phyloP scores from a whole-genome alignment of 2,113 vertebrate genomes.

The Setophaga coronata region DNA sequence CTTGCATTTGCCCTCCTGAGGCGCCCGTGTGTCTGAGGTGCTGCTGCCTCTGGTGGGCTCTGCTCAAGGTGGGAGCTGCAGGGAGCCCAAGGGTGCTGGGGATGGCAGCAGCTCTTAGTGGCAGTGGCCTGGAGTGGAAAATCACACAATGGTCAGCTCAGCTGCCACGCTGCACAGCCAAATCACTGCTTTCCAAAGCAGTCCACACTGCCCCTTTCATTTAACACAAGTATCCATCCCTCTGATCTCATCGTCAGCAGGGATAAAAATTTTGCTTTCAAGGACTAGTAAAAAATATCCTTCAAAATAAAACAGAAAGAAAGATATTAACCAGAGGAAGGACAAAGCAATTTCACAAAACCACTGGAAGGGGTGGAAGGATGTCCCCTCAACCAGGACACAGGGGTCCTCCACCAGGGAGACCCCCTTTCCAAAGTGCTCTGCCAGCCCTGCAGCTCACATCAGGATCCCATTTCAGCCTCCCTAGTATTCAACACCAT shows the following conservation, averaged over 20 bases:
- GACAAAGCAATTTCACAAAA: background rate
- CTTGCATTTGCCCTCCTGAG: background rate
- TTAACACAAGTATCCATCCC: background rate
- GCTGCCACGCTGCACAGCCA: background rate
- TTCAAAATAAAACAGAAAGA: background rate
- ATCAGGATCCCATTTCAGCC: background rate
- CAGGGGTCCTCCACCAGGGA: background rate
- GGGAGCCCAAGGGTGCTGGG: background rate
- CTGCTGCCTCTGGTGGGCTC: background rate
- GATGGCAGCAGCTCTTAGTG: background rate
- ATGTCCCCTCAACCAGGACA: background rate
- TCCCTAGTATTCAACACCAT: background rate
- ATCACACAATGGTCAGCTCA: background rate
- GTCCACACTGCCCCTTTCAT: background rate
- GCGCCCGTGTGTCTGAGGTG: accelerated
- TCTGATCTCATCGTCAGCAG: background rate
- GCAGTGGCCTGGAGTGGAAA: background rate
- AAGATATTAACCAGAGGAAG: background rate
- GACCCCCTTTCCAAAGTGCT: background rate
- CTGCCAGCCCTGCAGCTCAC: background rate
- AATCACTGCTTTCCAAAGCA: background rate
- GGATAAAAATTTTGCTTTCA: background rate
- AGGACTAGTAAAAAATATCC: background rate
- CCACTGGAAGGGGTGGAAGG: background rate
- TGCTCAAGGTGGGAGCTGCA: background rate